Evolutionary conservation across 2,797 vertebrate species (phyloP).

Genomic region (Heterohyrax brucei): DNA sequence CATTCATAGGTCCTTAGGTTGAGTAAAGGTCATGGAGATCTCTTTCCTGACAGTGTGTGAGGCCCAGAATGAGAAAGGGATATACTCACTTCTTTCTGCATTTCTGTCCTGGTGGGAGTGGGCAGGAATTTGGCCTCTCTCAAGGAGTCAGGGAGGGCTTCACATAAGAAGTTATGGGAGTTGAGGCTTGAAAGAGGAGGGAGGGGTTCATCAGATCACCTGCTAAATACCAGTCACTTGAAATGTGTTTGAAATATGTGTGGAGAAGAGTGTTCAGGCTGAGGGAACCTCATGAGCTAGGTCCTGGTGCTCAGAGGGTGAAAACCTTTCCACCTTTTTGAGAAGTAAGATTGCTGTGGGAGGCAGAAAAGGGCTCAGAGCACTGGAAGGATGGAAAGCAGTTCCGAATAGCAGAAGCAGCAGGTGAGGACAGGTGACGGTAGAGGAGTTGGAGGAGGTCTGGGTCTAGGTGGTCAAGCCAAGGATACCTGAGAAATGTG

Average conservation of each 20-base stretch:
- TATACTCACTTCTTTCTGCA: not conserved
- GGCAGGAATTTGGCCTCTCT: not conserved
- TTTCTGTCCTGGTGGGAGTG: not conserved
- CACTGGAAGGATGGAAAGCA: not conserved
- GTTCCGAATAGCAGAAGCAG: not conserved
- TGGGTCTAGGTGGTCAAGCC: not conserved
- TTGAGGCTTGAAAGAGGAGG: not conserved
- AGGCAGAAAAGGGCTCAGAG: not conserved
- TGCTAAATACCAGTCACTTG: no score
- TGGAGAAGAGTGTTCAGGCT: not conserved
- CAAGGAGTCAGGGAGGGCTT: not conserved
- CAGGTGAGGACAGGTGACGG: not conserved
- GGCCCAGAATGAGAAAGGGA: not conserved
- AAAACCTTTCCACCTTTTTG: not conserved
- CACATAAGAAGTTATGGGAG: not conserved
- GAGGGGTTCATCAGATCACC: not conserved
- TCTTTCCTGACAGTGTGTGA: not conserved
- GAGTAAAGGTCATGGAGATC: not conserved
- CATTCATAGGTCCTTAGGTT: not conserved
- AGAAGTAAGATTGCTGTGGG: not conserved
- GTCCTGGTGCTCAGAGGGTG: not conserved
- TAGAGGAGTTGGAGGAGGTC: not conserved
- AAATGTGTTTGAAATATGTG: no score
- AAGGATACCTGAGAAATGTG: not conserved
- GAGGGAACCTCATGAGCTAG: not conserved